Percentiles rank a stretch among this genome's conserved stretches.
Evolutionary conservation across 2,113 vertebrate species (phyloP).

Genomic region (Mormyrus iriodes): DNA sequence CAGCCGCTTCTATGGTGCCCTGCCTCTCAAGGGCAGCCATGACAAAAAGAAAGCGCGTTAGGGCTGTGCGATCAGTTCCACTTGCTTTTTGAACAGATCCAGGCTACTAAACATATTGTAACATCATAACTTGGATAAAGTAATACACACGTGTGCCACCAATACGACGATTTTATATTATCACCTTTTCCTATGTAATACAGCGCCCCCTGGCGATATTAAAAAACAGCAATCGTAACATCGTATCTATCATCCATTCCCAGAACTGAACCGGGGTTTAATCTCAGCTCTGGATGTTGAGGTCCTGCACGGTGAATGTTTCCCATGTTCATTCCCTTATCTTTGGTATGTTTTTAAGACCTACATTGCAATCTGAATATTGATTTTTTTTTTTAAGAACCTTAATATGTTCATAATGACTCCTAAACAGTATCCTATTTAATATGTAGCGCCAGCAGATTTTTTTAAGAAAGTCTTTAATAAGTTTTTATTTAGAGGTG

Average conservation of each 20-base stretch:
- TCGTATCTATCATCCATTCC: neutral
- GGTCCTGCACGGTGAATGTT: neutral
- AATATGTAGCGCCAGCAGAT: neutral
- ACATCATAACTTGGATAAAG: neutral
- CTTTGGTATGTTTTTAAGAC: neutral
- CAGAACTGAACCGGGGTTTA: too few species aligned
- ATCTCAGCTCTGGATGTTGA: too few species aligned
- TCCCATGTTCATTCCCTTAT: neutral
- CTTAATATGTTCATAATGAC: neutral
- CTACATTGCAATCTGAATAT: neutral
- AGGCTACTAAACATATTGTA: neutral
- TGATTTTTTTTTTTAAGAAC: neutral
- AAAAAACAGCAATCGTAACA: neutral
- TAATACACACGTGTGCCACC: neutral
- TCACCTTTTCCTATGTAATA: neutral
- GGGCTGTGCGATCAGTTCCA: neutral
- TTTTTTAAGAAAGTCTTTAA: neutral
- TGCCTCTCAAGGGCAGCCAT: too few species aligned
- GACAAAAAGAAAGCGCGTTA: neutral
- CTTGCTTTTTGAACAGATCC: neutral
- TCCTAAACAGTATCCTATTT: neutral
- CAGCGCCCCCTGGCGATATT: neutral
- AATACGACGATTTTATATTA: neutral
- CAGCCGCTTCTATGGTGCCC: too few species aligned
- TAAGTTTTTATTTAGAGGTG: too few species aligned